Conservation (phyloP, 2,797 vertebrate species). For the Darevskia mixta region DNA sequence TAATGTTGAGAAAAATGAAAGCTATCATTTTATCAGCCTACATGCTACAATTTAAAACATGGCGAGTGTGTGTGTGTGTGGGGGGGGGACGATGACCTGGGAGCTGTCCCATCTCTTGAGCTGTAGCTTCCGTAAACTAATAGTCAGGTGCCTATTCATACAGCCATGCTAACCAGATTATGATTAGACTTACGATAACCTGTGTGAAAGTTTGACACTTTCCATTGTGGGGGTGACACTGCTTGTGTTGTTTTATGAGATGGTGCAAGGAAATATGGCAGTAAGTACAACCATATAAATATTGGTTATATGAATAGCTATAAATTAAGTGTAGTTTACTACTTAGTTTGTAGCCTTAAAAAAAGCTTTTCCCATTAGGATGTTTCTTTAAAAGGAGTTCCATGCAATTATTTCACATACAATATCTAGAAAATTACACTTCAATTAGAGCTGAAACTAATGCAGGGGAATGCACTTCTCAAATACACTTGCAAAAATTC, state of each 20-base stretch:
- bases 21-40: neutral
- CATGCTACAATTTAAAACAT: neutral
- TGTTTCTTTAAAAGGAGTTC: neutral
- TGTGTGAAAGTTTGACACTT: neutral
- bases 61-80: neutral
- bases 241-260: neutral
- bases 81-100: neutral
- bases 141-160: neutral
- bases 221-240: neutral
- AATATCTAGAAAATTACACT: neutral
- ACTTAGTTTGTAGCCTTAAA: neutral
- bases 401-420: neutral
- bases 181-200: neutral
- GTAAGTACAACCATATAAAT: neutral
- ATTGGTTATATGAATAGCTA: neutral
- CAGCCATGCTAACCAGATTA: neutral
- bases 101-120: neutral
- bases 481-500: neutral
- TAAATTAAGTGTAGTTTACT: neutral
- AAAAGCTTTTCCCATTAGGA: neutral
- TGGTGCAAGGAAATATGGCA: neutral
- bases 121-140: neutral
- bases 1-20: slow-evolving; percentile 12
- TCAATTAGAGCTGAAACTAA: neutral
- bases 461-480: neutral